Evolutionary conservation across 1,140 invertebrate genomes (phyloP), one percentile per base, ranked within the genome.

Genomic region (Drosophila neocordata): DNA sequence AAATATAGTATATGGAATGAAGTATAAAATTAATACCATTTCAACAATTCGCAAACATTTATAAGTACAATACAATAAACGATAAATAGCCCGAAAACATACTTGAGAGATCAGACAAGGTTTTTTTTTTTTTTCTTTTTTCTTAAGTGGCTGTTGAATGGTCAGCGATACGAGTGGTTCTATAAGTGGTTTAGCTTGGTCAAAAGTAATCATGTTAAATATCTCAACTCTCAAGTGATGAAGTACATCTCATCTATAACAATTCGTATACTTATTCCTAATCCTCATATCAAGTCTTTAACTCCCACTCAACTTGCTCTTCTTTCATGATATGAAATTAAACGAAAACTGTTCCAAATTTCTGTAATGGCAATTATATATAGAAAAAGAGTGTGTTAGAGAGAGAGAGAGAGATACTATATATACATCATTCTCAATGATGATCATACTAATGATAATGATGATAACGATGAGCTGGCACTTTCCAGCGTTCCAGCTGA

Each of bases 401-500:
- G 4, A 31, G 6, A 1, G 7, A 31, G 27, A 31, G 6, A 31
- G 6, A 31, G 7, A 31, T 6, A 31, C 27, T 31, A 31, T 31
- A 31, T 44, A 31, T 31, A 31, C 27, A 31, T 31, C 27, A 31
- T 31, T 31, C 27, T 31, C 4, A 44, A 58, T 60, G 27, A 11
- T 27, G 31, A 63, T 63, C 41, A 20, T 15, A 18, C 15, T 48
- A 56, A 74, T 52, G 60, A 73, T 20, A 22, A 51, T 38, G 37
- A 73, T 51, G 55, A 44, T 55, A 53, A 52, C 59, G 58, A 76
- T 87, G 81, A 85, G 59, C 73, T 72, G 62, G 82, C 81, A 81
- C 61, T 87, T 87, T 69, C 38, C 57, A 51, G 65, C 60, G 82
- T 82, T 87, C 75, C 83, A 87, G 56, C 65, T 87, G 67, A 79